These are phyloP conservation scores for Eupeodes corollae DNA, from an alignment of 1,140 invertebrate species.

Conservation along the genomic window DNA sequence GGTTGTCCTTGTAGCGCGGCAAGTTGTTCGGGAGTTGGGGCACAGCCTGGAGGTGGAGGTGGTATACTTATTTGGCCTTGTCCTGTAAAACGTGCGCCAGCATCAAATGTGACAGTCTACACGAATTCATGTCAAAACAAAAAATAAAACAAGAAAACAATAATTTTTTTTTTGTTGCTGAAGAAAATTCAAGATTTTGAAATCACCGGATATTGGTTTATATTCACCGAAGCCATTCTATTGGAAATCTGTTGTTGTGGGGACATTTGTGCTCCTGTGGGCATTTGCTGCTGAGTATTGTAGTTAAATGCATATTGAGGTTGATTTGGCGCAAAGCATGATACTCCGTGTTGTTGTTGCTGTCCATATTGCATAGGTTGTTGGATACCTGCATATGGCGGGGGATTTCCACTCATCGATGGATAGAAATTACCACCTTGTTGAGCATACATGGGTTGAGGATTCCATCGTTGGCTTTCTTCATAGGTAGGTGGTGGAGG, in stretches of 20 bases:
- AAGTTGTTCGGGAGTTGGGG: conserved; percentile 28
- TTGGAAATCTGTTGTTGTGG: conserved; percentile 6
- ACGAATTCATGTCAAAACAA: conserved; percentile 8
- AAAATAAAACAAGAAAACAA: not conserved
- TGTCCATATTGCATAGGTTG: not conserved
- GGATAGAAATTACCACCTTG: not conserved
- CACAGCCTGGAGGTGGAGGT: conserved; percentile 28
- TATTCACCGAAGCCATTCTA: too few relatives aligned
- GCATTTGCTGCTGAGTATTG: conserved; percentile 10
- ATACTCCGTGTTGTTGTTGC: not conserved
- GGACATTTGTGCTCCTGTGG: conserved; percentile 1
- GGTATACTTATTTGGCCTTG: conserved; percentile 22
- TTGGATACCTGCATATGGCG: not conserved
- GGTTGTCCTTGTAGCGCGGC: conserved; percentile 31
- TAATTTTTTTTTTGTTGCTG: conserved; percentile 13
- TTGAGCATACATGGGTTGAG: not conserved
- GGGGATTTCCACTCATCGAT: not conserved
- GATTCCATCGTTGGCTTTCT: conserved; percentile 19
- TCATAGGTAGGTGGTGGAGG: conserved; percentile 30
- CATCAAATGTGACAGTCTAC: conserved; percentile 19
- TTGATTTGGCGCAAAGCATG: conserved; percentile 8
- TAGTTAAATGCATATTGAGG: conserved; percentile 26
- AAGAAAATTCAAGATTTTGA: not conserved
- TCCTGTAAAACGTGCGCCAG: conserved; percentile 18
- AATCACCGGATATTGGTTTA: not conserved